Evolutionary conservation across 1,140 invertebrate genomes (phyloP), one percentile per base, ranked within the genome.

Genomic region (Drosophila erecta): DNA sequence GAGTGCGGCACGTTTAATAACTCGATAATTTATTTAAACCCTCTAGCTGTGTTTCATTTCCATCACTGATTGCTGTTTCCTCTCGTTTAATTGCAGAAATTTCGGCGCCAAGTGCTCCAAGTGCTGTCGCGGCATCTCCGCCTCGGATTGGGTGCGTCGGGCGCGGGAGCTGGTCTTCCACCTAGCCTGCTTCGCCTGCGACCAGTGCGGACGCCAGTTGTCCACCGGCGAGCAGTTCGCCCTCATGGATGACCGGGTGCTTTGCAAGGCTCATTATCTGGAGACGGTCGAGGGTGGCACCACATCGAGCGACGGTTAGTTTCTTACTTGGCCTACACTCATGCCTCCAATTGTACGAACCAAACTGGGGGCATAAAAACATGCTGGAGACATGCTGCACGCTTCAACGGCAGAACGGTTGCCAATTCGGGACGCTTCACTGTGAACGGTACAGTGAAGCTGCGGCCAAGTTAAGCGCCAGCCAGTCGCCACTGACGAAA

Each of bases 191-290:
- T 99, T 99, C 93, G 97, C 98, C 7, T 99, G 99, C 92, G 98
- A 99, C 92, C 96, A 97, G 41, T 99, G 99, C 93, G 98, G 98
- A 79, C 94, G 98, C 27, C 99, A 99, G 93, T 94, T 99, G 35
- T 98, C 96, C 43, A 99, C 98, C 0, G 98, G 98, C 0, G 99
- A 99, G 92, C 98, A 99, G 93, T 99, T 99, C 93, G 98, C 98
- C 2, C 94, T 99, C 22, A 95, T 98, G 89, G 98, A 99, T 74
- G 96, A 97, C 87, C 93, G 97, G 76, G 95, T 99, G 44, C 94
- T 99, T 37, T 99, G 98, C 93, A 99, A 99, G 93, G 96, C 97
- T 38, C 98, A 99, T 93, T 99, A 98, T 93, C 93, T 98, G 73
- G 98, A 99, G 93, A 96, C 97, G 1, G 94, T 98, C 14, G 98